Evolutionary conservation across 92 coral and sea anemone genomes (phyloP).

Genomic region (Plumapathes pennacea): DNA sequence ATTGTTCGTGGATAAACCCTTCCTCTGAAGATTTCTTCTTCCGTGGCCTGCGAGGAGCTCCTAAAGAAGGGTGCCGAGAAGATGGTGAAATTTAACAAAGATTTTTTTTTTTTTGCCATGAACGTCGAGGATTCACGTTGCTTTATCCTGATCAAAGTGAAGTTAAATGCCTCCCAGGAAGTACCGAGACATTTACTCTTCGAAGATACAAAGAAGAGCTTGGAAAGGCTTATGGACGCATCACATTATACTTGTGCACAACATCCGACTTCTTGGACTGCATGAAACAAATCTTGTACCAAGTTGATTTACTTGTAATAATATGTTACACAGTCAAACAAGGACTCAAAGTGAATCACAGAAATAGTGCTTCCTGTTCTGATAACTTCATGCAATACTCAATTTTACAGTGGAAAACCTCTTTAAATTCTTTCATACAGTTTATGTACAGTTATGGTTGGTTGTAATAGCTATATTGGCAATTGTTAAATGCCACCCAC

Average conservation of each 20-base stretch:
- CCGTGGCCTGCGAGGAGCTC: conserved; percentile 39
- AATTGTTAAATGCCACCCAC: too few relatives aligned
- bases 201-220: conserved; percentile 30
- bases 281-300: too few relatives aligned
- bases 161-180: conserved; percentile 40
- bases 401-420: too few relatives aligned
- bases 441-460: too few relatives aligned
- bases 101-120: conserved; percentile 5
- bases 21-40: conserved; percentile 38
- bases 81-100: conserved; percentile 55
- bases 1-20: conserved; percentile 35
- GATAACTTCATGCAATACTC: too few relatives aligned
- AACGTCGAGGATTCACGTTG: conserved; percentile 25
- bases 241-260: conserved; percentile 28
- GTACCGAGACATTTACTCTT: conserved; percentile 20
- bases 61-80: conserved; percentile 40
- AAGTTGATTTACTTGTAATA: too few relatives aligned
- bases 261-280: conserved; percentile 5
- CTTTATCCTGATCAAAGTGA: conserved; percentile 47
- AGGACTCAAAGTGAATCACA: too few relatives aligned
- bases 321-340: too few relatives aligned
- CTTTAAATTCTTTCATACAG: too few relatives aligned
- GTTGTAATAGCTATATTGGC: too few relatives aligned
- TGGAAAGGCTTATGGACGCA: conserved; percentile 21
- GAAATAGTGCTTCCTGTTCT: too few relatives aligned